Base-by-base conservation (phyloP, 92 coral and sea anemone species). In the Virgularia gustaviana region DNA sequence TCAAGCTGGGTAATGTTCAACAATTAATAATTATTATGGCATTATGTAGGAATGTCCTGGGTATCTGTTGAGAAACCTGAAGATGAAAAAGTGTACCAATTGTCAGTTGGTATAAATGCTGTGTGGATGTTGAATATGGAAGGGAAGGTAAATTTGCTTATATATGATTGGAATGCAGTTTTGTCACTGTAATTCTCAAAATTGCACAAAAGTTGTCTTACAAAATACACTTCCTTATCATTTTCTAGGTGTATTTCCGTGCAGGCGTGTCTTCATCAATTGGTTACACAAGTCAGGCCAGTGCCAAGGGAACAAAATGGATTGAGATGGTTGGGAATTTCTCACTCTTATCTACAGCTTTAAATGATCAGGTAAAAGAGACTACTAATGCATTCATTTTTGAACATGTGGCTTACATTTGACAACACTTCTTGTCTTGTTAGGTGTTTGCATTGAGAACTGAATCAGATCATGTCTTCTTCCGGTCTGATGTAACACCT, bases 291-390 rank as follows among this genome's bases (percentile, higher is more conserved):
- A 61, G 60, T 51, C 61, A 75, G 63, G 79, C 65, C 36, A 82
- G 76, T 23, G 78, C 88, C 15, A 80, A 82, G 20, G 98, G 98
- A 1, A 78, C 80, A 49, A 79, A 84, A 68, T 92, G 98, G 98
- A 88, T 92, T 44, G 87, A 92, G 75, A 92, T 92, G 98, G 94
- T 92, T 58, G 98, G 98, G 20, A 83, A 78, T 41, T 92, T 92
- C 63, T 76, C 90, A 0, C 82, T 92, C 1, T 73, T 92, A 15
- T 70, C 98, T 22, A 80, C 89, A 37, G 98, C 90, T 41, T 77
- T 86, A 63, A 92, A 92, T 75, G 98, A 92, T 37, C 98, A 92
- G 90, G 97, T 91, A 52, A 36, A 66, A 15, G 36, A 41, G 10
- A 29, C 28, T 24, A 8, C 10, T 23, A 33, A 8, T 10, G 65